Base-by-base conservation (phyloP, 2,888 invertebrate genomes). In the Andricus quercusramuli region DNA sequence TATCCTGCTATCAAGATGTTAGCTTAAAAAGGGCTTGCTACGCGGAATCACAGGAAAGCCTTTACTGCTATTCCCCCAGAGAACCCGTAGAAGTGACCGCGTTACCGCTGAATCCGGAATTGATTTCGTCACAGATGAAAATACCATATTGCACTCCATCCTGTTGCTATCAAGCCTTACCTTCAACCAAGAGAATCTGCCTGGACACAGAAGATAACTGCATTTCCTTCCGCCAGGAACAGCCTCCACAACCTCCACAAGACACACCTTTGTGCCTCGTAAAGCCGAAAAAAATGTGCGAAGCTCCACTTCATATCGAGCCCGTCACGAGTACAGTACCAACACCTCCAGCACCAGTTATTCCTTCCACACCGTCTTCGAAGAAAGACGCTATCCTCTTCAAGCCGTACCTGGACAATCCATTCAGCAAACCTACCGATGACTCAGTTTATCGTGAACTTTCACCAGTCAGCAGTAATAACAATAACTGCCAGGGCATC, bases 381-480 rank as follows among this genome's bases (percentile, higher is more conserved):
- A 93, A 94, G 87, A 95, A 95, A 92, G 96, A 96, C 78, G 95
- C 96, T 87, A 96, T 96, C 90, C 93, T 96, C 64, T 97, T 97
- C 93, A 96, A 96, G 90, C 97, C 96, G 47, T 97, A 96, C 91
- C 93, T 96, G 77, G 94, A 96, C 83, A 96, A 95, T 88, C 94
- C 96, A 66, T 85, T 95, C 66, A 94, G 94, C 80, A 94, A 94
- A 78, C 90, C 91, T 20, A 85, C 85, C 70, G 84, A 85, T n/a
- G 84, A 86, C 22, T 79, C 70, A 25, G 41, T 17, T 66, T 22
- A 67, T 51, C 51, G 67, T 37, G 29, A 37, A 13, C 51, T 51
- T 29, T 56, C 62, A 62, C 77, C 78, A 13, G 77, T 81, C 68
- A 86, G 86, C 74, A 88, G 86, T 74, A 88, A 86, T 80, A 90